Base-by-base conservation (phyloP, 2,113 vertebrate species). In the Calidris pygmaea region DNA sequence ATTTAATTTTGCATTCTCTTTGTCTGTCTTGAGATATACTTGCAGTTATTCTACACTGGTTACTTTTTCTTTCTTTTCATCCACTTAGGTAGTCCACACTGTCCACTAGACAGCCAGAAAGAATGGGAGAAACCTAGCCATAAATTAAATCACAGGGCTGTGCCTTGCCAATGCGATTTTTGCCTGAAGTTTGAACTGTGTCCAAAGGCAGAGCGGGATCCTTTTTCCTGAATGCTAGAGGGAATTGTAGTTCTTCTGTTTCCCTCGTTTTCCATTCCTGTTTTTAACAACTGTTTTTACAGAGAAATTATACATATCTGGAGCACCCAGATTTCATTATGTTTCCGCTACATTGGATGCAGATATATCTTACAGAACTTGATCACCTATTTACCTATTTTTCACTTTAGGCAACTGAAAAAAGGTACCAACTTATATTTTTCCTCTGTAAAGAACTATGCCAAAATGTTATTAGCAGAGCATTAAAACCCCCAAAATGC, bases 1-100 rank as follows among this genome's bases (percentile, higher is more conserved):
- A 96, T 97, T 98, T 98, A 98, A 98, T 98, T 98, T 98, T 98
- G 95, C 96, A 98, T 98, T 97, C 95, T 90, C 89, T 98, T 98
- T 98, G 97, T 98, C 97, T 95, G 89, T 92, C 95, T 89, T 75
- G 75, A 97, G 91, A 81, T 95, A 95, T 26, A 91, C 82, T 96
- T 97, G 84, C 76, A 89, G 87, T 96, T 97, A 96, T 84, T 96
- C 88, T 94, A 71, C 24, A 20, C 55, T 59, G 37, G 75, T 92
- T 96, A 96, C 84, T 86, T 97, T 75, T 93, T 93, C 75, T 80
- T 52, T 56, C n/a, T 91, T 82, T 80, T 74, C 35, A 59, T 66
- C 70, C 53, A 79, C 80, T 96, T 82, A 92, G 85, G 43, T 92
- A 96, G 85, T 63, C 83, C 82, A 43, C 85, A 62, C 39, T 86